Evolutionary conservation across 2,888 invertebrate genomes (phyloP), one percentile per base, ranked within the genome.

Genomic region (Eurois occulta): DNA sequence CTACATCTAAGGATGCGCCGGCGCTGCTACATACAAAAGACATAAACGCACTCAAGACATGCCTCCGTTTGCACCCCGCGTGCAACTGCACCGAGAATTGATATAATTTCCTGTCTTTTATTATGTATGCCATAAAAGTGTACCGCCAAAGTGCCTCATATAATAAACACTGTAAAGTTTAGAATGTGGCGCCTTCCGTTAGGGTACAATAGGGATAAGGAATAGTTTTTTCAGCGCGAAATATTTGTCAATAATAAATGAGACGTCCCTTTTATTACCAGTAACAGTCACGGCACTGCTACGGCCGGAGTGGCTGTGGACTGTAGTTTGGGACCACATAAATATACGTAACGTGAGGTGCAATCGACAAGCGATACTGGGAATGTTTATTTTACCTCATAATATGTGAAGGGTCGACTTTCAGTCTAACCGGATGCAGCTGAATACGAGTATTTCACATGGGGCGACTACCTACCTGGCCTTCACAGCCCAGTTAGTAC

Each of bases 231-330:
- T 94, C 87, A 90, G 91, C 91, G 95, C 95, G 95, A 96, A 96
- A 96, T 96, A 96, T 96, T 96, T 96, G 95, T 96, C 95, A 96
- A 96, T 96, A 96, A 96, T 96, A 96, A 96, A 95, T 96, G 95
- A 96, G 96, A 95, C 95, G 95, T 96, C 93, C 95, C 91, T 95
- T 96, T 96, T 96, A 96, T 95, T 94, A 92, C 92, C 88, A 90
- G 92, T 91, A 94, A 94, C 93, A 93, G 94, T 94, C 93, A 93
- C 92, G 71, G 92, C 86, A 93, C 94, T n/a, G 16, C n/a, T 92
- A 94, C 92, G 72, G 93, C 87, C 90, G 88, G 21, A 16, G 41
- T 35, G 43, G 90, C 60, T 91, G 92, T 90, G 88, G 88, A 91
- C 91, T 92, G 90, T 90, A 92, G 93, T 92, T 92, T 92, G 91